These are phyloP conservation scores for Patiria miniata DNA, from an alignment of 35 echinoderm and acorn worm species.

Conservation along the genomic window DNA sequence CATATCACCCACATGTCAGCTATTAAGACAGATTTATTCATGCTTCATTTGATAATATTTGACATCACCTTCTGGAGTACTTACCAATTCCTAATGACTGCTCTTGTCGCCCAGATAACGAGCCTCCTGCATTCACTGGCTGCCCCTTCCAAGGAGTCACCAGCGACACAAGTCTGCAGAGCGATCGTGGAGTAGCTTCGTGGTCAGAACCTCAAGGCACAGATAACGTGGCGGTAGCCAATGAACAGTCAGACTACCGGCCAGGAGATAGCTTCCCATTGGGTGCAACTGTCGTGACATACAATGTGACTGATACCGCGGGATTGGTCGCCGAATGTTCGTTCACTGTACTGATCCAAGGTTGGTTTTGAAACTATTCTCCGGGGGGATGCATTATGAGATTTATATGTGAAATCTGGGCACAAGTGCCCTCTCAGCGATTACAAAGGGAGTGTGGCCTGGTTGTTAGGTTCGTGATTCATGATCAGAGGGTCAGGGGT, in stretches of 20 bases:
- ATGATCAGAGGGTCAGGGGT: too few species aligned
- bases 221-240: neutral
- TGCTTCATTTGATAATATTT: too few species aligned
- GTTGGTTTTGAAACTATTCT: too few species aligned
- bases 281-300: conserved; percentile 36
- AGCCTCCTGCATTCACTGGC: neutral
- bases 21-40: too few species aligned
- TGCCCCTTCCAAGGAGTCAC: neutral
- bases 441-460: too few species aligned
- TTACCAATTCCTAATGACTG: neutral
- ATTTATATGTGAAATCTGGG: too few species aligned
- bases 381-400: too few species aligned
- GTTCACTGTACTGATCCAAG: conserved; percentile 7
- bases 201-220: neutral
- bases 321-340: conserved; percentile 24
- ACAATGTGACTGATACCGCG: conserved; percentile 34
- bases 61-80: neutral
- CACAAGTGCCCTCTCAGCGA: too few species aligned
- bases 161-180: too few species aligned
- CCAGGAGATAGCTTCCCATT: conserved; percentile 25
- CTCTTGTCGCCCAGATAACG: neutral
- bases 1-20: too few species aligned
- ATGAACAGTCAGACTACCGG: neutral
- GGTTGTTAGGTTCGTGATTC: too few species aligned
- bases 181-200: neutral